Conservation (phyloP, 2,888 invertebrate genomes). For the Brenthis ino region DNA sequence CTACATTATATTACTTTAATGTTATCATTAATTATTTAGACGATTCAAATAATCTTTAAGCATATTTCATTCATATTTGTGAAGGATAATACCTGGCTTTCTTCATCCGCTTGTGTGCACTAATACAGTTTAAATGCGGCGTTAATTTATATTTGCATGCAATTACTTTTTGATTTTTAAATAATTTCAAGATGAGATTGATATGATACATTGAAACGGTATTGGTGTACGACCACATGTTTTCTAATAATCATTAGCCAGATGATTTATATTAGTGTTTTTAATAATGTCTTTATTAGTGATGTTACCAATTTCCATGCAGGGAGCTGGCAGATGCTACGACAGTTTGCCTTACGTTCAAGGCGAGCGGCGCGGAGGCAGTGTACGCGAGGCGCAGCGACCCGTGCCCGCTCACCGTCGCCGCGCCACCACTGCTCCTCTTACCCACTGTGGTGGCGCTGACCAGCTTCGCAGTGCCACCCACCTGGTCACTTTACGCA, state of each 20-base stretch:
- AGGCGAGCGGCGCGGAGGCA: slow-evolving; percentile 59
- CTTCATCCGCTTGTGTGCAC: slow-evolving; percentile 43
- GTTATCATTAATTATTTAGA: not conserved
- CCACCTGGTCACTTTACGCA: slow-evolving; percentile 60
- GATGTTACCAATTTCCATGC: slow-evolving; percentile 36
- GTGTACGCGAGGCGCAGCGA: slow-evolving; percentile 62
- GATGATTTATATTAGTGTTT: not conserved
- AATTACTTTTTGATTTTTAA: not conserved
- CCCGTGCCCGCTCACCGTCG: slow-evolving; percentile 63
- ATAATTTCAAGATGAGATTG: not conserved
- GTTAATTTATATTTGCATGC: no score
- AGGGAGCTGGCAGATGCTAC: slow-evolving; percentile 75
- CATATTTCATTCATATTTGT: slow-evolving; percentile 23
- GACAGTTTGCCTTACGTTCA: slow-evolving; percentile 70
- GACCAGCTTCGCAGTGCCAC: slow-evolving; percentile 64
- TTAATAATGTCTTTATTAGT: not conserved
- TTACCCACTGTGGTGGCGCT: slow-evolving; percentile 69
- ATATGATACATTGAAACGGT: not conserved
- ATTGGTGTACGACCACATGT: not conserved
- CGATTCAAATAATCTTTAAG: not conserved
- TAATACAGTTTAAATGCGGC: not conserved
- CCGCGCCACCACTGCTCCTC: slow-evolving; percentile 69
- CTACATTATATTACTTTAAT: slow-evolving; percentile 15
- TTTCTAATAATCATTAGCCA: not conserved
- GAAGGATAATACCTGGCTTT: slow-evolving; percentile 40